phyloP scores from a whole-genome alignment of 2,888 invertebrate species.

The Ptycholaimellus sp. region DNA sequence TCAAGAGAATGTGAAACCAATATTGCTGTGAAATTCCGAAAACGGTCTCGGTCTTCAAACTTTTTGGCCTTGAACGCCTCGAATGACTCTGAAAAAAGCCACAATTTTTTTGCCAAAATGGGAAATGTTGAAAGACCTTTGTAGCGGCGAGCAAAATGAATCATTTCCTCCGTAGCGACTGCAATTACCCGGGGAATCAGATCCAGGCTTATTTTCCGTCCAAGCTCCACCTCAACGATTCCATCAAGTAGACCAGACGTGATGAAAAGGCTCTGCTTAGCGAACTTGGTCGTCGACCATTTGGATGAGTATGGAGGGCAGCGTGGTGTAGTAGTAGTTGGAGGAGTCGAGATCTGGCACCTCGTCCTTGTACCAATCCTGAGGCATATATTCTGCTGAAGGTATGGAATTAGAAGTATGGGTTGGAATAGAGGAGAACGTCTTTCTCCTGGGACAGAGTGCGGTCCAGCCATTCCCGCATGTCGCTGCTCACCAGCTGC shows the following conservation, averaged over 20 bases:
- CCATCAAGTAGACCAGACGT: too few relatives aligned
- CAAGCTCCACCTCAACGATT: too few relatives aligned
- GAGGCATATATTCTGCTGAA: constrained; percentile 3
- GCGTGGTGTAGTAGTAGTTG: constrained; percentile 63
- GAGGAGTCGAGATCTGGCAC: constrained; percentile 49
- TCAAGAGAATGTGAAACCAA: constrained; percentile 12
- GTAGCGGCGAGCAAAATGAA: too few relatives aligned
- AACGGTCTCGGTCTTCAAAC: constrained; percentile 66
- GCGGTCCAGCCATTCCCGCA: constrained; percentile 78
- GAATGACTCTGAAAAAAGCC: constrained; percentile 41
- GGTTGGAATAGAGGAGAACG: constrained; percentile 14
- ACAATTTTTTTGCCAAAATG: background rate
- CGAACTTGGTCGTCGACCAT: constrained; percentile 60
- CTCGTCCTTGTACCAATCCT: constrained; percentile 60
- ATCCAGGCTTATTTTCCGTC: too few relatives aligned
- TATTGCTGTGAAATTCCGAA: constrained; percentile 20
- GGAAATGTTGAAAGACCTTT: background rate
- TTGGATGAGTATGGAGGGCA: constrained; percentile 84
- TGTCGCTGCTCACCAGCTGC: constrained; percentile 16
- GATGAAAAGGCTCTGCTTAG: too few relatives aligned
- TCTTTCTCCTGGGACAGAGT: constrained; percentile 65
- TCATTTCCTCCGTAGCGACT: too few relatives aligned
- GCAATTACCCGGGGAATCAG: too few relatives aligned
- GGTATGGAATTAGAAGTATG: constrained; percentile 2
- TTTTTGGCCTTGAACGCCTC: constrained; percentile 65